Evolutionary conservation across 1,140 invertebrate species (phyloP).

Genomic region (Drosophila paulistorum): DNA sequence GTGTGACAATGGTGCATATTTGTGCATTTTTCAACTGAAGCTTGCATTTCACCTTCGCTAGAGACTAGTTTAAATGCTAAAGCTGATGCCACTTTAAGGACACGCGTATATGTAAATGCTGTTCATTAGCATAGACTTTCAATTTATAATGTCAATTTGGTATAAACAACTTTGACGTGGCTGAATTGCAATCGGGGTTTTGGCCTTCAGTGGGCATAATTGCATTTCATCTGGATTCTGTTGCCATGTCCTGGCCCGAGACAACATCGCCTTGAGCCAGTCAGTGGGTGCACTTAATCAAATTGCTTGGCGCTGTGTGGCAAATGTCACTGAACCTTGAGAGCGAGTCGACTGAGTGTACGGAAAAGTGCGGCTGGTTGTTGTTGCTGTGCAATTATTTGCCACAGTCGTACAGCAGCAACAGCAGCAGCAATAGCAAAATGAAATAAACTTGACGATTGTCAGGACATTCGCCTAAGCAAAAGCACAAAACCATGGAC

Average conservation of each 20-base stretch:
- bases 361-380: constrained; percentile 24
- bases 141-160: constrained; percentile 11
- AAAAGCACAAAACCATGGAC: constrained; percentile 40
- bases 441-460: constrained; percentile 70
- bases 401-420: constrained; percentile 59
- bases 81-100: constrained; percentile 27
- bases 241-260: constrained; percentile 17
- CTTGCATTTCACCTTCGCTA: constrained; percentile 62
- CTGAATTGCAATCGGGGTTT: constrained; percentile 65
- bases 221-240: constrained; percentile 65
- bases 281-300: constrained; percentile 66
- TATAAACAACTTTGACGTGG: constrained; percentile 21
- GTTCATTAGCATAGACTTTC: constrained; percentile 42
- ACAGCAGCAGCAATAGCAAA: constrained; percentile 50
- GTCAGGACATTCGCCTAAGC: constrained; percentile 70
- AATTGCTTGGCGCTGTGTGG: constrained; percentile 59
- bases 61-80: constrained; percentile 46
- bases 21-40: constrained; percentile 49
- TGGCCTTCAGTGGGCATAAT: constrained; percentile 66
- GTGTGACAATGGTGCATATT: constrained; percentile 66
- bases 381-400: constrained; percentile 64
- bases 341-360: constrained; percentile 18
- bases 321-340: constrained; percentile 77
- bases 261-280: constrained; percentile 28
- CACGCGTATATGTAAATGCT: constrained; percentile 50